Evolutionary conservation across 1,140 invertebrate genomes (phyloP).

Genomic region (Sarcophaga peregrina): DNA sequence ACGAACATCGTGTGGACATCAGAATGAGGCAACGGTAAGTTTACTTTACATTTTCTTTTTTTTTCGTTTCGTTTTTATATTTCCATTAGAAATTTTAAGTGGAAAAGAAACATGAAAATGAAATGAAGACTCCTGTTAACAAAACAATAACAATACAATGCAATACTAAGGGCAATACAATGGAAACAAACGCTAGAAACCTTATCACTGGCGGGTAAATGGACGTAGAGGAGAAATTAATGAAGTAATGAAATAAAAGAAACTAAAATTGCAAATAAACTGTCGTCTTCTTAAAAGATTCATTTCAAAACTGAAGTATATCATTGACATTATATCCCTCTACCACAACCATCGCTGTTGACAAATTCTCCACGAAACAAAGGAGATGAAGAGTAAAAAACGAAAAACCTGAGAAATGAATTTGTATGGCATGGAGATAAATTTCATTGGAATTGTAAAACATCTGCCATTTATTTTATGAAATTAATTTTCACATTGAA

Average conservation of each 20-base stretch:
- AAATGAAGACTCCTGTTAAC: neutral
- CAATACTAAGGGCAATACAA: neutral
- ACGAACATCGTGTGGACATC: constrained; percentile 66
- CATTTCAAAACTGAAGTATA: neutral
- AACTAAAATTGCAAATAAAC: neutral
- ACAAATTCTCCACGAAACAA: neutral
- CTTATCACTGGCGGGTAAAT: neutral
- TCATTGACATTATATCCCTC: too few species aligned
- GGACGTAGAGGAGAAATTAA: too few species aligned
- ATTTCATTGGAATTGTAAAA: neutral
- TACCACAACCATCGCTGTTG: neutral
- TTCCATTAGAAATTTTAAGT: neutral
- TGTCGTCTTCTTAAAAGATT: neutral
- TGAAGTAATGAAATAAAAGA: neutral
- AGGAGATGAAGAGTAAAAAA: neutral
- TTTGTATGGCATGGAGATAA: neutral
- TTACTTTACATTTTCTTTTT: neutral
- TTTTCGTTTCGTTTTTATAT: constrained; percentile 23
- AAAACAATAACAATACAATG: constrained; percentile 13
- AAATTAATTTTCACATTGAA: neutral
- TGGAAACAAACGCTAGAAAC: neutral
- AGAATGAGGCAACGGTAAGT: constrained; percentile 64
- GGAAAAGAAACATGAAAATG: neutral
- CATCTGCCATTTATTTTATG: neutral
- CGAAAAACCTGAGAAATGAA: neutral